Base-by-base conservation (phyloP, 2,797 vertebrate species). In the Sebastes steindachneri region DNA sequence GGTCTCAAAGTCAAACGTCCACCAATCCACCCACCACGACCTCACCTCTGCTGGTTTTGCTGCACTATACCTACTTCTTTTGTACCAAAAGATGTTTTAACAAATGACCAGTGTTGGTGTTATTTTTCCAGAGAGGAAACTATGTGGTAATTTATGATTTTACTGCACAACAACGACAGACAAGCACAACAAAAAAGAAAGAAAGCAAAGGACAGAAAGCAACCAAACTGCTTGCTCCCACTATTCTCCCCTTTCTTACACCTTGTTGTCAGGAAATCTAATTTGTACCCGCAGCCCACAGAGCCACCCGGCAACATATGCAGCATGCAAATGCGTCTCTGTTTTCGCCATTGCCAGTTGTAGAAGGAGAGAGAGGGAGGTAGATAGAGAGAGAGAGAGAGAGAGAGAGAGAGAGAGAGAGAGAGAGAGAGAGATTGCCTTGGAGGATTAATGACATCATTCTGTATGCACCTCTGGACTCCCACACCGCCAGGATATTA, bases 361-460 rank as follows among this genome's bases (percentile, higher is more conserved):
- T 73, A 79, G 60, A 69, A 45, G 59, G 70, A 68, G 79, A 85
- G 84, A 83, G 64, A 83, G 76, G 37, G 80, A 80, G 84, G 59
- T 65, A 65, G 64, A 23, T 23, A 83, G 75, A 31, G 80, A 78
- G 83, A 85, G 83, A 64, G 79, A 85, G 84, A 83, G 64, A 82
- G 74, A 31, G 79, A 79, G 83, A 65, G 64, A 83, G 76, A 33
- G 79, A 80, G 83, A 55, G 65, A 65, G 79, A 48, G 67, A 66
- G 86, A 77, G 59, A 63, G 86, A 83, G 80, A 79, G 86, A 75
- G 81, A 97, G 96, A 98, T 97, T 97, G 97, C 97, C 97, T 97
- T 93, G 94, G 96, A 98, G 97, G 97, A 99, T 98, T 98, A 98
- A 98, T 98, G 98, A 97, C 97, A 97, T 98, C 97, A 98, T 98